phyloP scores from a whole-genome alignment of 2,797 vertebrate genomes.

The Aythya fuligula region DNA sequence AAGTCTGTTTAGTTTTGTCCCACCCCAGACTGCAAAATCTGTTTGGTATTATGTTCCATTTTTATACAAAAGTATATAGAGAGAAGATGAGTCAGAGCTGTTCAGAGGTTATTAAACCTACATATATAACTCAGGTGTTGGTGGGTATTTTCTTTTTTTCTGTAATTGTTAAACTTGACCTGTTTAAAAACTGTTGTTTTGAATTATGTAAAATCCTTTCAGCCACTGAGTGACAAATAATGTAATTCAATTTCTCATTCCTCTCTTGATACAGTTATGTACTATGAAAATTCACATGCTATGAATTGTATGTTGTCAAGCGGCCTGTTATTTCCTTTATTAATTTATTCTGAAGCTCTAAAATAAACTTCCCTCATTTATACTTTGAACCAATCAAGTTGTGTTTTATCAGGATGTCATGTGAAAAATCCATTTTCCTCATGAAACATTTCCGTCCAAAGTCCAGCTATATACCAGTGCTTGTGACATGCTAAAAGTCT shows the following conservation, averaged over 20 bases:
- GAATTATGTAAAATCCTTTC: background rate
- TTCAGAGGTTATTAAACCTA: background rate
- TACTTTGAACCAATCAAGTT: background rate
- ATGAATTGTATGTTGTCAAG: background rate
- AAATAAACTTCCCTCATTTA: background rate
- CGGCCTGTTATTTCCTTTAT: background rate
- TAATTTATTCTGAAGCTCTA: background rate
- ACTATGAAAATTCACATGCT: background rate
- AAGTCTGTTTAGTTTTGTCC: background rate
- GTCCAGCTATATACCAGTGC: background rate
- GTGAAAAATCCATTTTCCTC: background rate
- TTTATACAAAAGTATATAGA: background rate
- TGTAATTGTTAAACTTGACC: background rate
- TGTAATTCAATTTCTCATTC: background rate
- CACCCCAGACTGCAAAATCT: background rate
- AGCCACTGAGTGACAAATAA: background rate
- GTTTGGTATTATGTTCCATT: background rate
- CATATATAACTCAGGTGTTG: background rate
- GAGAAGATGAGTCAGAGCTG: background rate
- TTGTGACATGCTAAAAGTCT: background rate
- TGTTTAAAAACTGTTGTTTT: background rate
- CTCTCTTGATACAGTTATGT: background rate
- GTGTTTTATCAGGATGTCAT: background rate
- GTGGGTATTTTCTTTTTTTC: background rate
- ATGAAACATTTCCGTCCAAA: background rate